phyloP scores from a whole-genome alignment of 2,888 invertebrate species.

The Tuta absoluta region DNA sequence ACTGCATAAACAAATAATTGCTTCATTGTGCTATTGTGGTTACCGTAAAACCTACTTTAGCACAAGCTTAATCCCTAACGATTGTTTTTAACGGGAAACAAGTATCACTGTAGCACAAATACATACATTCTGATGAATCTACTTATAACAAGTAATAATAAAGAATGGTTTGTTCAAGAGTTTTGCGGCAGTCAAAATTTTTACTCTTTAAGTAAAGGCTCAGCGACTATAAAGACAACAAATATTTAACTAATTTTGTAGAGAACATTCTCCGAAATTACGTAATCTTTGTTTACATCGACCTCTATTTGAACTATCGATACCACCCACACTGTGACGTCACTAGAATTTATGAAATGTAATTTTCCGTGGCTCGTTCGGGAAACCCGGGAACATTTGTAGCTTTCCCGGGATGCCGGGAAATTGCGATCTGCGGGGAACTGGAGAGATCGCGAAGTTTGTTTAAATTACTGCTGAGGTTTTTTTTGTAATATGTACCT shows the following conservation, averaged over 20 bases:
- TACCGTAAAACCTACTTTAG: too few relatives aligned
- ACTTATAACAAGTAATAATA: too few relatives aligned
- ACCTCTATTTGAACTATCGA: slow-evolving; percentile 1
- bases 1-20: too few relatives aligned
- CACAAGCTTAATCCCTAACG: too few relatives aligned
- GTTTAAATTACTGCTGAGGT: slow-evolving; percentile 70
- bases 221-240: too few relatives aligned
- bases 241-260: background rate
- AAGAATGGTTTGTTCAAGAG: too few relatives aligned
- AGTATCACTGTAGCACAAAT: too few relatives aligned
- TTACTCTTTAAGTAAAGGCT: too few relatives aligned
- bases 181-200: too few relatives aligned
- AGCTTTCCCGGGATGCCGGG: slow-evolving; percentile 77
- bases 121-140: too few relatives aligned
- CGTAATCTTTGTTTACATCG: background rate
- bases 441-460: slow-evolving; percentile 62
- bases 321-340: slow-evolving; percentile 36
- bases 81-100: too few relatives aligned
- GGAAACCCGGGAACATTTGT: slow-evolving; percentile 73
- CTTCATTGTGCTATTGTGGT: too few relatives aligned
- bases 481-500: slow-evolving; percentile 44
- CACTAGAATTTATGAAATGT: slow-evolving; percentile 78
- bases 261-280: slow-evolving; percentile 1
- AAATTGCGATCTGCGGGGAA: slow-evolving; percentile 71
- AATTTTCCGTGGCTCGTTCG: slow-evolving; percentile 68